phyloP scores from a whole-genome alignment of 2,797 vertebrate genomes.

The Aratinga solstitialis region DNA sequence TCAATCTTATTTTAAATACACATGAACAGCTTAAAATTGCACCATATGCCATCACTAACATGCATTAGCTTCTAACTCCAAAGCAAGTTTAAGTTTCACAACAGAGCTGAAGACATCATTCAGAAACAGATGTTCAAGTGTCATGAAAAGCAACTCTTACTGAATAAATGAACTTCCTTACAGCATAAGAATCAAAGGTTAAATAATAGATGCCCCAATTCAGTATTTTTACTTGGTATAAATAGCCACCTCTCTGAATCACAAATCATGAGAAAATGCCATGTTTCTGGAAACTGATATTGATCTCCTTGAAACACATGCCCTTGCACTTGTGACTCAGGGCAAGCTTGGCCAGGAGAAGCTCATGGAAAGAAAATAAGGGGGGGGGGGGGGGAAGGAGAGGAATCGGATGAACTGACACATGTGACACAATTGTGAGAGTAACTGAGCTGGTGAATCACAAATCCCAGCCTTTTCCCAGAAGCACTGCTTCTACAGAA shows the following conservation, averaged over 20 bases:
- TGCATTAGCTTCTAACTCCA: conserved; percentile 44
- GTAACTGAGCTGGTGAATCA: neutral
- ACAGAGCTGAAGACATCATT: conserved; percentile 44
- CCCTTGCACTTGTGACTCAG: neutral
- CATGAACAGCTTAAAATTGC: conserved; percentile 56
- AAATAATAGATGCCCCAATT: conserved; percentile 5
- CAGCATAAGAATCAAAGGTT: conserved; percentile 8
- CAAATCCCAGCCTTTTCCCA: neutral
- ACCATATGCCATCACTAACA: conserved; percentile 12
- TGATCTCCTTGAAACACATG: conserved; percentile 4
- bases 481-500: neutral
- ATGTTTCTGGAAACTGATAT: neutral
- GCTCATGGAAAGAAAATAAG: neutral
- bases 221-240: neutral
- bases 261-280: conserved; percentile 22
- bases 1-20: conserved; percentile 65
- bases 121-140: conserved; percentile 65
- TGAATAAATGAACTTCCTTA: conserved; percentile 22
- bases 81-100: conserved; percentile 65
- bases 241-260: neutral
- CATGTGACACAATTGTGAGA: neutral
- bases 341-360: neutral
- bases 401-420: neutral
- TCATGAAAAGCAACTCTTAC: conserved; percentile 45
- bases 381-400: accelerated